Percentiles rank a stretch among this genome's conserved stretches.
Conservation (phyloP, 2,888 invertebrate genomes). For the Penaeus monodon region DNA sequence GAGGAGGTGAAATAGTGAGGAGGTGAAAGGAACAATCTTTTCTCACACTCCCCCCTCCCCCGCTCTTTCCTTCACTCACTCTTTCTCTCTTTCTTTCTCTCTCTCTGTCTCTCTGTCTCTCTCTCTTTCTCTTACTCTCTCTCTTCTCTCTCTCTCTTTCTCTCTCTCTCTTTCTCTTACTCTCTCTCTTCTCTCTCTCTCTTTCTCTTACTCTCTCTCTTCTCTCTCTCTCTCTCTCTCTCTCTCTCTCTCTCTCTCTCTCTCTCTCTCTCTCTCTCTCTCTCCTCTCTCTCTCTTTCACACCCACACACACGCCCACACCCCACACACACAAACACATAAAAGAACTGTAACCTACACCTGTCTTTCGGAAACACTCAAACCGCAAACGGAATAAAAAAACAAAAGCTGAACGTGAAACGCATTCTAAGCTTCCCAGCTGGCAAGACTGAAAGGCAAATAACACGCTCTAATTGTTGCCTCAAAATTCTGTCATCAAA, state of each 20-base stretch:
- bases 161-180: constrained; percentile 8
- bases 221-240: not conserved
- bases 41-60: too few relatives aligned
- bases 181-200: not conserved
- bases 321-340: too few relatives aligned
- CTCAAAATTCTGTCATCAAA: too few relatives aligned
- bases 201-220: not conserved
- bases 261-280: not conserved
- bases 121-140: not conserved
- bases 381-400: too few relatives aligned
- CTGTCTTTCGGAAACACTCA: too few relatives aligned
- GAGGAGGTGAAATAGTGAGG: not conserved
- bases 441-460: too few relatives aligned
- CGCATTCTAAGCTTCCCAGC: too few relatives aligned
- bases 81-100: not conserved
- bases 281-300: not conserved
- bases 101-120: too few relatives aligned
- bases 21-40: not conserved
- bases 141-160: not conserved
- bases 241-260: constrained; percentile 1
- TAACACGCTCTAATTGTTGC: too few relatives aligned
- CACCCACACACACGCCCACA: not conserved
- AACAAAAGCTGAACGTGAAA: too few relatives aligned
- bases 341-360: too few relatives aligned
- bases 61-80: too few relatives aligned